phyloP scores from a whole-genome alignment of 1,140 invertebrate genomes.

The Scaptomyza pallida region DNA sequence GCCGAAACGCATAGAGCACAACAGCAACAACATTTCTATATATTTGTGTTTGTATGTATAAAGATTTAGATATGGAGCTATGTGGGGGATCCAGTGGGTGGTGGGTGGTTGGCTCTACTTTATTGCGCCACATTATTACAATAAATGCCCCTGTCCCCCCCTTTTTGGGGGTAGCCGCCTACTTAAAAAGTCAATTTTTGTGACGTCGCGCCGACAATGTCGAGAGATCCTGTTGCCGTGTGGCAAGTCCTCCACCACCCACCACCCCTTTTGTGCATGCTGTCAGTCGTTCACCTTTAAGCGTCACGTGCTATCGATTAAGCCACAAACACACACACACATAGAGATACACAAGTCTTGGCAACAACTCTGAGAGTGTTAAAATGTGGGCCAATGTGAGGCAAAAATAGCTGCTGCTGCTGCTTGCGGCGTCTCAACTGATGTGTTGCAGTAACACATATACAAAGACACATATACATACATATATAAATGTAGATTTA shows the following conservation, averaged over 20 bases:
- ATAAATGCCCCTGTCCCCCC: too few relatives aligned
- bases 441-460: too few relatives aligned
- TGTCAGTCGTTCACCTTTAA: slow-evolving; percentile 78
- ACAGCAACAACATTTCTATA: slow-evolving; percentile 12
- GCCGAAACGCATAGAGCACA: slow-evolving; percentile 24
- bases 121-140: slow-evolving; percentile 73
- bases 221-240: slow-evolving; percentile 50
- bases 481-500: slow-evolving; percentile 64
- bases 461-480: too few relatives aligned
- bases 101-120: slow-evolving; percentile 31
- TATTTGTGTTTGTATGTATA: slow-evolving; percentile 5
- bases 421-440: slow-evolving; percentile 22
- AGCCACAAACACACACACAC: slow-evolving; percentile 22
- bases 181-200: slow-evolving; percentile 79
- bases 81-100: slow-evolving; percentile 19
- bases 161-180: slow-evolving; percentile 25
- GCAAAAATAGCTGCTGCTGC: slow-evolving; percentile 22
- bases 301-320: slow-evolving; percentile 78
- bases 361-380: slow-evolving; percentile 16
- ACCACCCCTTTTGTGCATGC: slow-evolving; percentile 5
- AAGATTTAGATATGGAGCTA: slow-evolving; percentile 8
- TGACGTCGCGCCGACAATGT: slow-evolving; percentile 50
- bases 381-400: slow-evolving; percentile 31
- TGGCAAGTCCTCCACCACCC: slow-evolving; percentile 3
- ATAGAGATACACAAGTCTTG: neutral